These are phyloP conservation scores for Calliopum simillimum DNA, from an alignment of 2,888 invertebrate species.

Conservation along the genomic window DNA sequence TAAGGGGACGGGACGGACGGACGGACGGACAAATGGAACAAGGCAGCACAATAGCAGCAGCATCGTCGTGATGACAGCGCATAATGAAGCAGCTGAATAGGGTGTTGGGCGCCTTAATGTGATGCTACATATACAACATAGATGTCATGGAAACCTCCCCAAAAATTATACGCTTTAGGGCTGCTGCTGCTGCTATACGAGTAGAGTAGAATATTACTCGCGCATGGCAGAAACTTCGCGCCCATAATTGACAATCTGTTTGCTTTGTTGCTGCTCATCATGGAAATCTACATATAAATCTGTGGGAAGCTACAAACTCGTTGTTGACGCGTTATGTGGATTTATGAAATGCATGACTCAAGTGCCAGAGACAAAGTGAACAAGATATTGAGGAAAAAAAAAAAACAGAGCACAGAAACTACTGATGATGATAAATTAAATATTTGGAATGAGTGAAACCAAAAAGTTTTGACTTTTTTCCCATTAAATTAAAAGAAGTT, in stretches of 20 bases:
- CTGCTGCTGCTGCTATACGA: not conserved
- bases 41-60: not conserved
- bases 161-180: conserved; percentile 26
- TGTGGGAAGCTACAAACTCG: conserved; percentile 4
- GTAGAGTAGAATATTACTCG: conserved; percentile 7
- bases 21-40: not conserved
- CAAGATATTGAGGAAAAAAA: not conserved
- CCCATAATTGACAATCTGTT: conserved; percentile 23
- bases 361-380: not conserved
- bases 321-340: not conserved
- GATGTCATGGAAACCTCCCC: conserved; percentile 25
- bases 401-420: too few species aligned
- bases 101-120: not conserved
- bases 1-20: conserved; percentile 30
- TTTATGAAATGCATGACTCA: conserved; percentile 5
- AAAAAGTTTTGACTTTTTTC: too few species aligned
- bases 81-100: conserved; percentile 11
- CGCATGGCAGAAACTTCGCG: conserved; percentile 20
- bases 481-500: too few species aligned
- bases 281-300: conserved; percentile 11
- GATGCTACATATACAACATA: not conserved
- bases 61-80: not conserved
- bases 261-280: conserved; percentile 16
- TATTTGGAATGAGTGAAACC: too few species aligned
- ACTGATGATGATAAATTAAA: too few species aligned